Evolutionary conservation across 2,113 vertebrate genomes (phyloP), one percentile per base, ranked within the genome.

Genomic region (Galbula dea): DNA sequence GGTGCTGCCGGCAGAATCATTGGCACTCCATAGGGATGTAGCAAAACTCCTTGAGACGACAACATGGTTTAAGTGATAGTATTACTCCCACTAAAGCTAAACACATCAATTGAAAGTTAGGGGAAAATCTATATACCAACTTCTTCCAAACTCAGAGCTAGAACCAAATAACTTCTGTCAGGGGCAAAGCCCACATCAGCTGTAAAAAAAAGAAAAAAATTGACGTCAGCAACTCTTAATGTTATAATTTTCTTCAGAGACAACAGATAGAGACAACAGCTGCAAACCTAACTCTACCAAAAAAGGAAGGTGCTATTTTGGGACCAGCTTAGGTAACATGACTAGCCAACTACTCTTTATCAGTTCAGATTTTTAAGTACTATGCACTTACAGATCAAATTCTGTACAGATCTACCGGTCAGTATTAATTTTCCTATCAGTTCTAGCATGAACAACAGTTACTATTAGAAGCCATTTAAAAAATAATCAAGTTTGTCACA

Each of bases 301-400:
- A 97, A 98, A 97, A 97, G 97, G 97, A 97, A 97, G 91, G 95
- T 65, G 96, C 97, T 98, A 98, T 98, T 98, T 96, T 94, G 96
- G 97, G 96, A 97, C 54, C 83, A 87, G 95, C 96, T 97, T 92
- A 96, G 96, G 96, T 96, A 97, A 97, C 95, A 97, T 94, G 97
- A 97, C 96, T 96, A 96, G 96, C 94, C 96, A 95, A 94, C 94
- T 94, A 96, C 95, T 94, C 96, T 96, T 93, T 66, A 86, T 96
- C 96, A 95, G 96, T 97, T 97, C 97, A 96, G 93, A 94, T 95
- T 96, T 96, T 62, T 61, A 91, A 86, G 49, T 75, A 72, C 71
- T 74, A 63, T 26, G 79, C 62, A 86, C n/a, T 72, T 22, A 74
- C 67, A 88, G 77, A 91, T 65, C 29, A 71, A 69, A 83, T 67